Evolutionary conservation across 2,113 vertebrate genomes (phyloP).

Genomic region (Vombatus ursinus): DNA sequence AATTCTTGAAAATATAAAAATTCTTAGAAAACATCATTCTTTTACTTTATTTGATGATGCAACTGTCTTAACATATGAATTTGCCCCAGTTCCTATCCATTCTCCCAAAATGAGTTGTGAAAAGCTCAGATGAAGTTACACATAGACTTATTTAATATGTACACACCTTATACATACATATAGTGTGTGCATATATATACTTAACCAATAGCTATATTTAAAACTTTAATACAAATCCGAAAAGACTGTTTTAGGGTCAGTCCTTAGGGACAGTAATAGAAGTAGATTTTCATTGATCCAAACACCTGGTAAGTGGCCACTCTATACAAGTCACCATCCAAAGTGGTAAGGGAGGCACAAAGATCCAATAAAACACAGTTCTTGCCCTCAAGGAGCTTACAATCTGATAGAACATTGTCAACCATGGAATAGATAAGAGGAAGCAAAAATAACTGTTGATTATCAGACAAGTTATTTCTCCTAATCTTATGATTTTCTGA

Average conservation of each 20-base stretch:
- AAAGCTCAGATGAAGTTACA: not conserved
- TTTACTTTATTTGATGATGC: constrained; percentile 21
- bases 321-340: not conserved
- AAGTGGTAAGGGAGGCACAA: not conserved
- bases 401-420: not conserved
- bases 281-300: not conserved
- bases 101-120: not conserved
- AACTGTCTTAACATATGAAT: not conserved
- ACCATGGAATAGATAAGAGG: not conserved
- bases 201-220: not conserved
- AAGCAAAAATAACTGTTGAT: not conserved
- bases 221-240: not conserved
- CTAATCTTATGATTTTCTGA: not conserved
- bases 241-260: not conserved
- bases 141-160: constrained; percentile 21
- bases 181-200: not conserved
- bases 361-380: not conserved
- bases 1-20: constrained; percentile 12
- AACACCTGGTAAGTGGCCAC: not conserved
- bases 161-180: not conserved
- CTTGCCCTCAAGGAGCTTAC: not conserved
- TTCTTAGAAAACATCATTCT: not conserved
- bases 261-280: not conserved
- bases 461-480: not conserved
- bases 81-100: not conserved